Conservation (phyloP, 2,797 vertebrate genomes). For the Tangara arthus region DNA sequence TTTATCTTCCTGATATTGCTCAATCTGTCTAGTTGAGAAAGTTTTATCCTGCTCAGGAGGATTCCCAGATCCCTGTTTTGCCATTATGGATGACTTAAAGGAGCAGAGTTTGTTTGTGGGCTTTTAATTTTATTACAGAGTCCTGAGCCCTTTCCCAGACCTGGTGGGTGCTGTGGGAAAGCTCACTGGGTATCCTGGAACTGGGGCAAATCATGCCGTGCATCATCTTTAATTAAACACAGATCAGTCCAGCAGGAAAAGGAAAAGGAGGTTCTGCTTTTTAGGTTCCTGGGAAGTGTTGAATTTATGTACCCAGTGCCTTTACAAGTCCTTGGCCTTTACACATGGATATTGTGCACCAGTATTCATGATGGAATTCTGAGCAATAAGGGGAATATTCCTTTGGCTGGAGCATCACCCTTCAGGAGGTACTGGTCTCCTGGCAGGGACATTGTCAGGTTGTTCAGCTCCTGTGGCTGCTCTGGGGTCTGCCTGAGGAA, state of each 20-base stretch:
- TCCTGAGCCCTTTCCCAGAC: not conserved
- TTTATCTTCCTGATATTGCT: constrained; percentile 43
- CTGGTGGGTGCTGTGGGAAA: not conserved
- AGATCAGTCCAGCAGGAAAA: not conserved
- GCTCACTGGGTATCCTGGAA: not conserved
- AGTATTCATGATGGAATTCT: not conserved
- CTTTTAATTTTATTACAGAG: not conserved
- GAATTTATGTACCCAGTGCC: not conserved
- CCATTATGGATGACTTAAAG: not conserved
- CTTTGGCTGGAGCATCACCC: fast-evolving
- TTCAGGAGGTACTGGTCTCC: not conserved
- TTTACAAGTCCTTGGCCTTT: not conserved
- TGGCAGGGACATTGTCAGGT: fast-evolving
- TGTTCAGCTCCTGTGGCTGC: not conserved
- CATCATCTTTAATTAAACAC: not conserved
- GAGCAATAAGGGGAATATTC: fast-evolving
- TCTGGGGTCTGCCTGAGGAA: not conserved
- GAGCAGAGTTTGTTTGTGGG: not conserved
- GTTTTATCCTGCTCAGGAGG: constrained; percentile 21
- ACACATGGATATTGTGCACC: fast-evolving
- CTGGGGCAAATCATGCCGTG: not conserved
- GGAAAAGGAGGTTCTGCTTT: not conserved
- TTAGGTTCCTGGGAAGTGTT: not conserved
- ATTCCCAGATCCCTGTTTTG: constrained; percentile 25
- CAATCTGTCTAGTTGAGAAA: constrained; percentile 35